Evolutionary conservation across 2,888 invertebrate species (phyloP).

Genomic region (Pemphredon lugubris): DNA sequence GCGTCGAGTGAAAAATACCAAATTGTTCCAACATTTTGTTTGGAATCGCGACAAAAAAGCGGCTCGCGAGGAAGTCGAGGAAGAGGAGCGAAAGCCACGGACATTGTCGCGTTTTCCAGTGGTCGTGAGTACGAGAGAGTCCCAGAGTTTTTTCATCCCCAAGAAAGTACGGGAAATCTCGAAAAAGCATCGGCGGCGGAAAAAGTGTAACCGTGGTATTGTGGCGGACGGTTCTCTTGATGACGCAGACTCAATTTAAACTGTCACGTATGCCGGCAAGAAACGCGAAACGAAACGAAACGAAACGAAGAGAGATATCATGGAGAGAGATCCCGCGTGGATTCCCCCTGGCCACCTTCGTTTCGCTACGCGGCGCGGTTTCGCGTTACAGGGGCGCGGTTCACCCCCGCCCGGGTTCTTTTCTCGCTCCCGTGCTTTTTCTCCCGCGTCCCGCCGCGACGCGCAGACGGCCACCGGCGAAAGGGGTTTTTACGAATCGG

Average conservation of each 20-base stretch:
- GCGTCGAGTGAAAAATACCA: too few species aligned
- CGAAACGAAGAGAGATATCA: constrained; percentile 42
- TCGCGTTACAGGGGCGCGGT: constrained; percentile 32
- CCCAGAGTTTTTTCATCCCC: too few species aligned
- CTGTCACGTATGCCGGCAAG: constrained; percentile 53
- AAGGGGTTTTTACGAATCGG: too few species aligned
- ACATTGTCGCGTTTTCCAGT: too few species aligned
- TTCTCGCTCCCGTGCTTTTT: neutral
- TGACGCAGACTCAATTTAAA: constrained; percentile 56
- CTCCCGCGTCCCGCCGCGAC: neutral
- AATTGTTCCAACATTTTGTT: too few species aligned
- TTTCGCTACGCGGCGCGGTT: constrained; percentile 9
- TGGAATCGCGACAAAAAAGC: too few species aligned
- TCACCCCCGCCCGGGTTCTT: constrained; percentile 28
- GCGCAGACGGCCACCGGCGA: too few species aligned
- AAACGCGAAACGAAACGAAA: constrained; percentile 52
- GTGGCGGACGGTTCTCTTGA: constrained; percentile 1
- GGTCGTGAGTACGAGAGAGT: too few species aligned
- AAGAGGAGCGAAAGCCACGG: too few species aligned
- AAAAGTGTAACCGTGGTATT: constrained; percentile 38
- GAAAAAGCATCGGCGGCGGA: constrained; percentile 10
- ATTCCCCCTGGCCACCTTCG: constrained; percentile 30
- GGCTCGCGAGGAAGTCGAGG: too few species aligned
- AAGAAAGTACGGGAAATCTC: too few species aligned
- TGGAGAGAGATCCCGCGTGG: constrained; percentile 32